Evolutionary conservation across 2,888 invertebrate genomes (phyloP).

Genomic region (Ophonus ardosiacus): DNA sequence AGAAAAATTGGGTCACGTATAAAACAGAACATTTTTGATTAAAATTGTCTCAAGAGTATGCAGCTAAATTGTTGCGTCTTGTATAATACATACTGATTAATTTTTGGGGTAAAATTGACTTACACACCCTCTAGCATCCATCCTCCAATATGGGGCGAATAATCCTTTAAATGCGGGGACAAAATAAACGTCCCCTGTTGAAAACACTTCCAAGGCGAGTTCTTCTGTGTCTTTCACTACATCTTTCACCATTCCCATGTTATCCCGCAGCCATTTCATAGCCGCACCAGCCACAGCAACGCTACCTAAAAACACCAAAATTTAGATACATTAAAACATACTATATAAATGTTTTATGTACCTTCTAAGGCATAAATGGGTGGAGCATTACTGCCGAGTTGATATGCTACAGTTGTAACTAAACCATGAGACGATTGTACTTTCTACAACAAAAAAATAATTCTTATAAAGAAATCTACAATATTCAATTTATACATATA

Average conservation of each 20-base stretch:
- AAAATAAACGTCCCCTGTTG: conserved; percentile 97
- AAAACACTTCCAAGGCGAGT: conserved; percentile 81
- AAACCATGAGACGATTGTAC: conserved; percentile 94
- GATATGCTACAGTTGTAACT: conserved; percentile 97
- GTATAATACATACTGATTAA: too few species aligned
- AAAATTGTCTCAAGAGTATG: too few species aligned
- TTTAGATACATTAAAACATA: not conserved
- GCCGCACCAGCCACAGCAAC: conserved; percentile 96
- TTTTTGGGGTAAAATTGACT: conserved; percentile 67
- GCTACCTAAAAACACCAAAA: conserved; percentile 78
- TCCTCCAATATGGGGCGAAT: conserved; percentile 98
- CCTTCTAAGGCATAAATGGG: conserved; percentile 97
- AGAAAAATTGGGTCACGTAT: too few species aligned
- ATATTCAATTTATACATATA: too few species aligned
- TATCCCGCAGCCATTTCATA: conserved; percentile 95
- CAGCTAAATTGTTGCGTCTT: too few species aligned
- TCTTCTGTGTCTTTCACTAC: conserved; percentile 83
- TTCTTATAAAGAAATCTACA: not conserved
- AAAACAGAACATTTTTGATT: too few species aligned
- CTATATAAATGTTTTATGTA: conserved; percentile 69
- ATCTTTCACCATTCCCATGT: conserved; percentile 89
- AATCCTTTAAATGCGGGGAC: conserved; percentile 98
- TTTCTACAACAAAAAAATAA: conserved; percentile 75
- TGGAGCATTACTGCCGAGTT: conserved; percentile 89
- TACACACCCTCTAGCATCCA: conserved; percentile 93